Evolutionary conservation across 1,140 invertebrate species (phyloP), one percentile per base, ranked within the genome.

Genomic region (Drosophila bocqueti): DNA sequence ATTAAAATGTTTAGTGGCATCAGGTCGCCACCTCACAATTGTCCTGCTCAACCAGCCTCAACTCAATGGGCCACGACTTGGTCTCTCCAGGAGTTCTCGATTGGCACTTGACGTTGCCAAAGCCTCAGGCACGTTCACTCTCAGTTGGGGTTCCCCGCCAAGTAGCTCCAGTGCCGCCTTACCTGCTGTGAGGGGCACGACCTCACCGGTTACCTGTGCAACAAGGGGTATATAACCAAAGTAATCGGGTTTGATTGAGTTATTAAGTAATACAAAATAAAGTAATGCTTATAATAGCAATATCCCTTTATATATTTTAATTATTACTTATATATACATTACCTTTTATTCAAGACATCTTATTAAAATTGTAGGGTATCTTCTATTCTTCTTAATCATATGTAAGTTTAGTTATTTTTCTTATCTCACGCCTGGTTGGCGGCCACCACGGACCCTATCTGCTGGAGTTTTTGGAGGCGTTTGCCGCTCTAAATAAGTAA

Each of bases 1-100:
- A 87, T 87, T 87, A 87, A 87, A 87, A 84, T 89, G 84, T 89
- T 87, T 87, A 84, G 84, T 84, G 77, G 64, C 72, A 76, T 61
- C 43, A 34, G 38, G 55, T 40, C 47, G 46, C 26, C n/a, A 16
- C 15, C 65, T 69, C 45, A 64, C 45, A 54, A 62, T 69, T 36
- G 54, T 34, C 36, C 65, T 61, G 34, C 38, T 38, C 34, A 21
- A 21, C 34, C 60, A 45, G 26, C 74, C 67, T 54, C 21, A 46
- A 21, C 45, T 46, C 11, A 24, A 46, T 46, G 45, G 45, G 45
- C 42, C 26, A 50, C 52, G 21, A 40, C 54, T 24, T 26, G 36
- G 54, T 31, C 31, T 24, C 74, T 66, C 63, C 63, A 66, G 38
- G 34, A 68, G 34, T 42, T n/a, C 65, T 78, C 76, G 75, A 79